A percentile compares a stretch with the other conserved stretches of the same genome.
phyloP scores from a whole-genome alignment of 2,888 invertebrate species.

The Chymomyza amoena region DNA sequence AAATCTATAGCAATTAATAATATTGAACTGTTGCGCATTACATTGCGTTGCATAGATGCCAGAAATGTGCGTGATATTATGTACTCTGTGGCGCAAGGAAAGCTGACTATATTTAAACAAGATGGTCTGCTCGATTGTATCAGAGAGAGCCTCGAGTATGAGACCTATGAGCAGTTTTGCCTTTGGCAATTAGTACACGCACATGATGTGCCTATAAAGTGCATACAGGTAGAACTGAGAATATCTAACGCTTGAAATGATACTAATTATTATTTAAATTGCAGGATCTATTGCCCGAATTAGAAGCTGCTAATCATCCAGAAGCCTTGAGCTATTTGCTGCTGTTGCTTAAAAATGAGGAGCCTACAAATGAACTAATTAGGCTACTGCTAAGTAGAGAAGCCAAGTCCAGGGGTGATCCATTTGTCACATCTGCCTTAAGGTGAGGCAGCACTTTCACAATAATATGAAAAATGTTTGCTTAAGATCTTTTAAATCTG shows the following conservation, averaged over 20 bases:
- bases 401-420: conserved; percentile 86
- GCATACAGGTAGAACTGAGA: conserved; percentile 81
- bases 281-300: conserved; percentile 83
- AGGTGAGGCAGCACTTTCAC: conserved; percentile 79
- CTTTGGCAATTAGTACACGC: conserved; percentile 97
- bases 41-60: conserved; percentile 94
- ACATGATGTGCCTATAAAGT: conserved; percentile 95
- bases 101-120: conserved; percentile 87
- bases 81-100: conserved; percentile 94
- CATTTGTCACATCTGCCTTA: conserved; percentile 93
- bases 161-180: conserved; percentile 98
- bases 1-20: conserved; percentile 92
- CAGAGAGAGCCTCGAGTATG: conserved; percentile 94
- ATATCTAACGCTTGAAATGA: not conserved
- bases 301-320: conserved; percentile 91
- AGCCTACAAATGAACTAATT: conserved; percentile 91
- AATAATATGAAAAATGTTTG: not conserved
- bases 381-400: conserved; percentile 89
- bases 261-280: conserved; percentile 2
- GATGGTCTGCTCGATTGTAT: conserved; percentile 87
- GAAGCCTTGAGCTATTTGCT: conserved; percentile 95
- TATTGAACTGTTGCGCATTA: conserved; percentile 90
- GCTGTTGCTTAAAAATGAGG: conserved; percentile 94
- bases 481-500: conserved; percentile 4
- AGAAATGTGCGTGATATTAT: conserved; percentile 93